Evolutionary conservation across 2,113 vertebrate species (phyloP), one percentile per base, ranked within the genome.

Genomic region (Zosterops borbonicus): DNA sequence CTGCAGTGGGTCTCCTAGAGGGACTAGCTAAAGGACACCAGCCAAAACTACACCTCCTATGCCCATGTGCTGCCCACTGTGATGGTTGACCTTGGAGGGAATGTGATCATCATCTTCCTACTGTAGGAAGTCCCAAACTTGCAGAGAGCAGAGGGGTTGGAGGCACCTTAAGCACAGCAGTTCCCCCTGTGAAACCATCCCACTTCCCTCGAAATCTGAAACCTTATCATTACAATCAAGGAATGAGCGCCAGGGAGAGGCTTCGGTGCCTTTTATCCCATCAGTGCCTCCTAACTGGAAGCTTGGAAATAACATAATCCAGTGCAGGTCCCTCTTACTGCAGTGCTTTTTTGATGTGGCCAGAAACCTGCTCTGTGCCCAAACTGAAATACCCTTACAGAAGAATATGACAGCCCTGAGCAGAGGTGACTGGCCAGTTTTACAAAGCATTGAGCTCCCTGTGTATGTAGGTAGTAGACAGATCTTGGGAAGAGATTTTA

Each of bases 261-360:
- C 39, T 65, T 59, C 62, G 6, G 11, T 11, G 68, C 55, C 74
- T 77, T 91, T 89, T 50, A 91, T 79, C 58, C 58, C 0, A 0
- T 29, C 0, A 0, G 14, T 39, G 59, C 22, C 55, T 90, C 74
- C 1, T 0, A 52, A 87, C 18, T 62, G 29, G 28, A 67, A 82
- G 28, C 37, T 24, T 79, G 67, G 59, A 80, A 95, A 58, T 37
- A 76, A 64, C 46, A 84, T 5, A 25, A n/a, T 25, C 29, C 70
- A 89, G 53, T 4, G 52, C 58, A 87, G 39, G 53, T 91, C 39
- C 33, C n/a, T 76, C 63, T 56, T 17, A n/a, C 33, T 79, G n/a
- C 55, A 49, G 31, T 5, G 68, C 35, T 86, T 47, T 64, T 63
- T 60, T 63, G 44, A 21, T 11, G 14, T 62, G 49, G 53, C 20